Evolutionary conservation across 2,888 invertebrate species (phyloP).

Genomic region (Ochropleura leucogaster): DNA sequence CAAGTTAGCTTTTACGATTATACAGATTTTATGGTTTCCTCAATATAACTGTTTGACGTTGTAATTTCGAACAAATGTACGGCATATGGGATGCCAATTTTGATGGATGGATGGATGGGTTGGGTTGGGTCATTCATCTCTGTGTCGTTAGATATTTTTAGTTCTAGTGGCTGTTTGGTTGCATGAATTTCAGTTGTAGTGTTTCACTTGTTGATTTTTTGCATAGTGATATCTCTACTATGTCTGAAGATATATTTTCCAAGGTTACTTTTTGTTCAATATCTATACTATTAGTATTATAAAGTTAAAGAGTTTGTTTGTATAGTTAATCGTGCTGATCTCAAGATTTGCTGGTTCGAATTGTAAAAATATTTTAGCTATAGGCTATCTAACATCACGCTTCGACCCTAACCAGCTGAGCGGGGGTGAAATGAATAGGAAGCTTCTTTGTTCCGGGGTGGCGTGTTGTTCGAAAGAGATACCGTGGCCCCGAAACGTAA

Average conservation of each 20-base stretch:
- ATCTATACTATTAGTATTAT: neutral
- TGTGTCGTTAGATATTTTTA: slow-evolving; percentile 38
- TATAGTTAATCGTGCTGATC: no score
- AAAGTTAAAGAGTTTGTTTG: no score
- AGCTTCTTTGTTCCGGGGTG: no score
- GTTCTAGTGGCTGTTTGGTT: slow-evolving; percentile 9
- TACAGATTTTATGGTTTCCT: slow-evolving; percentile 88
- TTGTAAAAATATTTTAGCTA: no score
- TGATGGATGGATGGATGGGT: slow-evolving; percentile 51
- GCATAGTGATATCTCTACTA: neutral
- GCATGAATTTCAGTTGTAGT: slow-evolving; percentile 8
- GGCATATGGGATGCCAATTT: slow-evolving; percentile 60
- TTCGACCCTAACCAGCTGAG: no score
- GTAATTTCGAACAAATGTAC: slow-evolving; percentile 69
- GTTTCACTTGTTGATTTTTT: neutral
- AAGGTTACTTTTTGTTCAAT: neutral
- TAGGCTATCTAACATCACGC: no score
- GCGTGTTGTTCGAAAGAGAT: no score
- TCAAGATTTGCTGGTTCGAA: no score
- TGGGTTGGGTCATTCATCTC: slow-evolving; percentile 53
- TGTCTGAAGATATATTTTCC: neutral
- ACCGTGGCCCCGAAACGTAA: no score
- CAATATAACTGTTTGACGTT: slow-evolving; percentile 86
- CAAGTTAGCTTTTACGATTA: slow-evolving; percentile 89
- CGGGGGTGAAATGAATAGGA: no score